These are phyloP conservation scores for Sarcophaga carnaria DNA, from an alignment of 2,888 invertebrate species.

Conservation along the genomic window DNA sequence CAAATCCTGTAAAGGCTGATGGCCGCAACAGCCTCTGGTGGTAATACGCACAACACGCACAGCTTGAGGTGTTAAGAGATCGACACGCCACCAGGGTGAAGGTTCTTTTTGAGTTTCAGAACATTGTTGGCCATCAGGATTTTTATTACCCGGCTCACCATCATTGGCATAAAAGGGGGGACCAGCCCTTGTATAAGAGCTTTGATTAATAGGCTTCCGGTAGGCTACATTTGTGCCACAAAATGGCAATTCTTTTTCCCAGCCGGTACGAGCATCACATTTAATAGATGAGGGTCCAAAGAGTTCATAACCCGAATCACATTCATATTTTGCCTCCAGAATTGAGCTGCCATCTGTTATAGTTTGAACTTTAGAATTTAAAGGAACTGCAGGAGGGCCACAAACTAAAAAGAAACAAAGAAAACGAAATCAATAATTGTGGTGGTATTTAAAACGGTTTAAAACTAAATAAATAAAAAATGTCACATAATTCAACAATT, in stretches of 20 bases:
- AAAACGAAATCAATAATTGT: not conserved
- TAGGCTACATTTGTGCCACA: slow-evolving; percentile 95
- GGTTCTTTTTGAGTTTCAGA: slow-evolving; percentile 94
- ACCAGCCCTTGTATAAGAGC: slow-evolving; percentile 93
- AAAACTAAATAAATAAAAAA: not conserved
- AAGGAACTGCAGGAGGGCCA: slow-evolving; percentile 92
- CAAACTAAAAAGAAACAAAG: slow-evolving; percentile 82
- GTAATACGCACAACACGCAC: slow-evolving; percentile 93
- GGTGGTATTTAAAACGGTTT: not conserved
- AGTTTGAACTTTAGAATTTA: slow-evolving; percentile 88
- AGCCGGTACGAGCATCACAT: slow-evolving; percentile 88
- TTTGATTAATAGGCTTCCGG: slow-evolving; percentile 94
- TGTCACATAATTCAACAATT: not conserved
- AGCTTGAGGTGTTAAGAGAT: slow-evolving; percentile 91
- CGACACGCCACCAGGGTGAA: slow-evolving; percentile 97
- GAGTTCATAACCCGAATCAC: slow-evolving; percentile 94
- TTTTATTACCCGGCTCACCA: slow-evolving; percentile 89
- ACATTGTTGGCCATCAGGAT: slow-evolving; percentile 93
- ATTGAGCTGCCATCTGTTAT: slow-evolving; percentile 82
- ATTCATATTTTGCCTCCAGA: slow-evolving; percentile 89
- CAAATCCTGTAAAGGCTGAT: slow-evolving; percentile 93
- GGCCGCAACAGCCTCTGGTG: slow-evolving; percentile 87
- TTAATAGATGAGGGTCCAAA: slow-evolving; percentile 89
- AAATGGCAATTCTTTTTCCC: slow-evolving; percentile 92
- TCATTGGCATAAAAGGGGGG: slow-evolving; percentile 93